Percentiles rank a stretch among this genome's conserved stretches.
Conservation (phyloP, 2,797 vertebrate genomes). For the Cirrhinus mrigala region DNA sequence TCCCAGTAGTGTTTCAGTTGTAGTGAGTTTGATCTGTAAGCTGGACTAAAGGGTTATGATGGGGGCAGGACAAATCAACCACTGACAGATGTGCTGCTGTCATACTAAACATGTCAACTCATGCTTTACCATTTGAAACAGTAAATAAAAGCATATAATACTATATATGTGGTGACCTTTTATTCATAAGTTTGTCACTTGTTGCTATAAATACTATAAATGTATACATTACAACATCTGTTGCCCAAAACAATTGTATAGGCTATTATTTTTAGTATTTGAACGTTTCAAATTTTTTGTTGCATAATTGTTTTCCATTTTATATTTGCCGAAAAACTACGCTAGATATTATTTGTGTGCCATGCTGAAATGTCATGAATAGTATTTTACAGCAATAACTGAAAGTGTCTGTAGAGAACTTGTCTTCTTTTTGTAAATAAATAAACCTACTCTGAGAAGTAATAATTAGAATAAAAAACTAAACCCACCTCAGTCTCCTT, state of each 20-base stretch:
- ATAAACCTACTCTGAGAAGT: not conserved
- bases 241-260: too few relatives aligned
- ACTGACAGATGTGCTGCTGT: conserved; percentile 30
- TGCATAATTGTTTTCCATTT: too few relatives aligned
- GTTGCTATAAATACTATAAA: too few relatives aligned
- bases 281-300: too few relatives aligned
- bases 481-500: too few relatives aligned
- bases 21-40: not conserved
- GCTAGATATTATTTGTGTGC: not conserved
- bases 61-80: conserved; percentile 11
- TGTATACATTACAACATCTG: too few relatives aligned
- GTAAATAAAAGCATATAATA: not conserved
- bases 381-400: too few relatives aligned
- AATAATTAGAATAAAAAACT: too few relatives aligned
- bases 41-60: not conserved
- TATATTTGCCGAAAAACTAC: too few relatives aligned
- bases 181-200: not conserved
- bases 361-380: not conserved
- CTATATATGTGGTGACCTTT: not conserved
- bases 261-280: too few relatives aligned
- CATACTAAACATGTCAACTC: not conserved
- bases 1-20: not conserved
- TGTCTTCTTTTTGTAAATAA: too few relatives aligned
- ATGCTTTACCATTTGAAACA: not conserved
- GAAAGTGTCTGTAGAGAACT: too few relatives aligned